phyloP scores from a whole-genome alignment of 2,797 vertebrate genomes.

The Sebastes diaconus region DNA sequence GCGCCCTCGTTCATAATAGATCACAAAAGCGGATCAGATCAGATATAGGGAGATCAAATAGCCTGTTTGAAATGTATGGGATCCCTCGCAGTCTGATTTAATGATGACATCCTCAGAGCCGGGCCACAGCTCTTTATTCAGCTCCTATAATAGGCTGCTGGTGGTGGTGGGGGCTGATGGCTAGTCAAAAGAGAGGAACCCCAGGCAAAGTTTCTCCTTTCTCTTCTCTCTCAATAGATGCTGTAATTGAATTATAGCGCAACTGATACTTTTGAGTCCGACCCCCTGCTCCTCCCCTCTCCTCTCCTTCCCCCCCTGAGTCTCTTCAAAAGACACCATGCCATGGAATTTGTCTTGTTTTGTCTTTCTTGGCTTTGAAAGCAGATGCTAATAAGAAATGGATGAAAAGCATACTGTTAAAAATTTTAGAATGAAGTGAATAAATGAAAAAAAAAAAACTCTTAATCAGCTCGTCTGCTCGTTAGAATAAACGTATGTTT shows the following conservation, averaged over 20 bases:
- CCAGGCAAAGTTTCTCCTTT: constrained; percentile 62
- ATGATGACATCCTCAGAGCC: constrained; percentile 74
- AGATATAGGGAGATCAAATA: constrained; percentile 77
- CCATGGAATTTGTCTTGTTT: constrained; percentile 51
- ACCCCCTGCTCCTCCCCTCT: neutral
- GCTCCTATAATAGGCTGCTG: constrained; percentile 32
- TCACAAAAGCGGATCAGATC: constrained; percentile 71
- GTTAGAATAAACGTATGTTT: constrained; percentile 40
- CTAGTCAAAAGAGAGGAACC: constrained; percentile 54
- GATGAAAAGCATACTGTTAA: constrained; percentile 20
- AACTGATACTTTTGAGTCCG: constrained; percentile 62
- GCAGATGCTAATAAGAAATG: constrained; percentile 43
- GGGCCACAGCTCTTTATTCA: constrained; percentile 35
- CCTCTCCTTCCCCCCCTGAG: neutral
- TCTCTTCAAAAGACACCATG: constrained; percentile 45
- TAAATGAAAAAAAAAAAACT: neutral
- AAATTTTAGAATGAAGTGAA: constrained; percentile 27
- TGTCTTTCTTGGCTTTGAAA: constrained; percentile 54
- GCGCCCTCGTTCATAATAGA: constrained; percentile 79
- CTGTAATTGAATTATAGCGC: constrained; percentile 67
- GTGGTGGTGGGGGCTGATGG: constrained; percentile 25
- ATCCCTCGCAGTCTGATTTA: constrained; percentile 66
- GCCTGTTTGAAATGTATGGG: constrained; percentile 58
- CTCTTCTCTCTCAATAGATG: constrained; percentile 49
- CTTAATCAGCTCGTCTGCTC: constrained; percentile 38